Base-by-base conservation (phyloP, 1,140 invertebrate genomes). In the Muscidifurax raptorellus region DNA sequence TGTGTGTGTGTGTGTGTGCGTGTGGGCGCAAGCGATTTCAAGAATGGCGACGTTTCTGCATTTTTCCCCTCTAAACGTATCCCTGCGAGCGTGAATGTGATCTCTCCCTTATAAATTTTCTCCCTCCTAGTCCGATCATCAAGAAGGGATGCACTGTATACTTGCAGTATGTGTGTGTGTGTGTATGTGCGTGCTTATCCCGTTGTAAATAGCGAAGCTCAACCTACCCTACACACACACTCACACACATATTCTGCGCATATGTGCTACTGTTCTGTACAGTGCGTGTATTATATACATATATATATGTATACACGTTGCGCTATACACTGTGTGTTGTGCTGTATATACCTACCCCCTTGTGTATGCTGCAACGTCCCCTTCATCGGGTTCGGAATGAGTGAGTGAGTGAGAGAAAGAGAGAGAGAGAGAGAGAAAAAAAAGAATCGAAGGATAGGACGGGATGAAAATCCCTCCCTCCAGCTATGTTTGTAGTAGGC, bases 201-300 rank as follows among this genome's bases (percentile, higher is more conserved):
- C 36, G 71, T 84, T 84, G 83, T 84, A 80, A 84, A 84, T 84
- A 84, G 52, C 71, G 78, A 72, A 76, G 40, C 30, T 22, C 67
- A 81, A 81, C 71, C 74, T n/a, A 36, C 22, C 13, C 30, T 28
- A 18, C 15, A 7, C 32, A 10, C 0, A 22, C 1, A 18, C 18
- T 12, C 22, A 40, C 22, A 2, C 5, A 40, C 32, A 28, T n/a
- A 27, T 10, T 28, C 7, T 27, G 69, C 15, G 28, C 32, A 32
- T 71, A 28, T 71, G 69, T 30, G 69, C 18, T n/a, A 12, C 7
- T 71, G 27, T 6, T 22, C n/a, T n/a, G n/a, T n/a, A n/a, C n/a
- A n/a, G n/a, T n/a, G n/a, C n/a, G n/a, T n/a, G n/a, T n/a, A n/a
- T n/a, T n/a, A n/a, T n/a, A n/a, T n/a, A n/a, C n/a, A n/a, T n/a